These are phyloP conservation scores for Theonella swinhoei DNA, from an alignment of 37 sponge, comb jelly and placozoan genomes.

Conservation along the genomic window DNA sequence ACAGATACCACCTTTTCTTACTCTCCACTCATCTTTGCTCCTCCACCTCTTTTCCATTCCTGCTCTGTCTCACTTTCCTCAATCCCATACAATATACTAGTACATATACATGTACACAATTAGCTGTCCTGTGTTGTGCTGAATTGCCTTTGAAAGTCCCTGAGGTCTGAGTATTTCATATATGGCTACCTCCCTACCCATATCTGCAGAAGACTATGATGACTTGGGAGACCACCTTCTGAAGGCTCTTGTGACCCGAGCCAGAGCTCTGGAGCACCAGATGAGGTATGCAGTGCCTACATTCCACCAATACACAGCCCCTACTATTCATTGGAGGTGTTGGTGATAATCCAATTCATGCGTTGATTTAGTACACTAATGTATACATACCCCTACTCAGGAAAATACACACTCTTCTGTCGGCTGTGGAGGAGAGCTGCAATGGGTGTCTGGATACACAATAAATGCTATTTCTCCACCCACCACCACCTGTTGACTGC, in stretches of 20 bases:
- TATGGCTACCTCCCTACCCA: too few relatives aligned
- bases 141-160: too few relatives aligned
- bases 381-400: slow-evolving; percentile 2
- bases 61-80: too few relatives aligned
- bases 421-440: not conserved
- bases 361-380: not conserved
- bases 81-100: too few relatives aligned
- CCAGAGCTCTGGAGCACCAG: slow-evolving; percentile 47
- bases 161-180: too few relatives aligned
- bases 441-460: not conserved
- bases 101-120: too few relatives aligned
- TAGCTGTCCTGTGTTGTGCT: too few relatives aligned
- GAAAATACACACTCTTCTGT: slow-evolving; percentile 1
- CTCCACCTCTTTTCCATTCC: not conserved
- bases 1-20: too few relatives aligned
- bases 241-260: slow-evolving; percentile 32
- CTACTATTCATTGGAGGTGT: slow-evolving; percentile 4
- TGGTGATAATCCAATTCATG: not conserved
- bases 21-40: not conserved
- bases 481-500: too few relatives aligned
- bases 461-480: not conserved
- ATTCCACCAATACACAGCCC: not conserved
- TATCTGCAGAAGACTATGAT: not conserved
- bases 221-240: slow-evolving; percentile 59
- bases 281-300: slow-evolving; percentile 46